These are phyloP conservation scores for Chitala chitala DNA, from an alignment of 2,113 vertebrate genomes.

Conservation along the genomic window DNA sequence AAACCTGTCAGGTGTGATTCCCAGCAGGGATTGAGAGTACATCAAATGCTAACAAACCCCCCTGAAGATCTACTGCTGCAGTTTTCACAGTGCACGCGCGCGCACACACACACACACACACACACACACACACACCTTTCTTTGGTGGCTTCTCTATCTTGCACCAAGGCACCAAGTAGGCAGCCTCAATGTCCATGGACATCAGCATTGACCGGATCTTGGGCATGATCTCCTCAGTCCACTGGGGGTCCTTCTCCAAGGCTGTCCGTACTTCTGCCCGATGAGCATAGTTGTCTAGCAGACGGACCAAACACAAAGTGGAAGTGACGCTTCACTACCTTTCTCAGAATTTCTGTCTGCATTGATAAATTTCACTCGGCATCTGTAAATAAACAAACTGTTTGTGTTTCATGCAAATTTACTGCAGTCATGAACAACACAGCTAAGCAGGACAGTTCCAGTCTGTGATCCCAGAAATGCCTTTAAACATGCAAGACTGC, in stretches of 20 bases:
- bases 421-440: no score
- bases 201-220: conserved; percentile 62
- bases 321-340: neutral
- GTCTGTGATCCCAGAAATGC: no score
- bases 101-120: no score
- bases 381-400: no score
- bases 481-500: no score
- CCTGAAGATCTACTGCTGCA: no score
- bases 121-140: conserved; percentile 67
- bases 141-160: conserved; percentile 68
- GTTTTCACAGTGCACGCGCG: no score
- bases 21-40: no score
- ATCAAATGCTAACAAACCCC: no score
- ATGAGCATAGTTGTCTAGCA: conserved; percentile 77
- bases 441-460: no score
- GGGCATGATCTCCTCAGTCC: conserved; percentile 73
- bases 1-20: no score
- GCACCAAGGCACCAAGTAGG: conserved; percentile 86
- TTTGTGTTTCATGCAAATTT: no score
- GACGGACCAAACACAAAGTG: conserved; percentile 7
- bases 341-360: neutral
- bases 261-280: conserved; percentile 68
- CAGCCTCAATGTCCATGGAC: conserved; percentile 75
- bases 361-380: neutral
- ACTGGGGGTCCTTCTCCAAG: conserved; percentile 70